Conservation (phyloP, 2,113 vertebrate genomes). For the Carassius gibelio region DNA sequence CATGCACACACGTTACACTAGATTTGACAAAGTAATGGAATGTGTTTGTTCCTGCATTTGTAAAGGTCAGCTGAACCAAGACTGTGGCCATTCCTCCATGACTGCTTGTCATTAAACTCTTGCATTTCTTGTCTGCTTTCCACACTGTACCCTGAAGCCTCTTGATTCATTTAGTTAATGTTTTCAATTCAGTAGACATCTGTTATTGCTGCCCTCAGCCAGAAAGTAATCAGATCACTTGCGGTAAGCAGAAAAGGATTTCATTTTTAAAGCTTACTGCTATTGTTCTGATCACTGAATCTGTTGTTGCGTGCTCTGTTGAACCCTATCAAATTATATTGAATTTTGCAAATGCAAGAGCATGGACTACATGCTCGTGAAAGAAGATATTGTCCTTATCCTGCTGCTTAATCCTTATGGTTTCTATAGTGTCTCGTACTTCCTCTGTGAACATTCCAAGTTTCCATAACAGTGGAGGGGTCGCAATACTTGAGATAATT, state of each 20-base stretch:
- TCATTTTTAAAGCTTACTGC: constrained; percentile 15
- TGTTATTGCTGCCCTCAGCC: constrained; percentile 5
- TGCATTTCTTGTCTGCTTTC: background rate
- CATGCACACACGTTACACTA: background rate
- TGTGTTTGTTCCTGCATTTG: constrained; percentile 34
- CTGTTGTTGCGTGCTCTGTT: constrained; percentile 6
- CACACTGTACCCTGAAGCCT: constrained; percentile 22
- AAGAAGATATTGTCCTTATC: constrained; percentile 11
- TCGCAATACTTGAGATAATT: background rate
- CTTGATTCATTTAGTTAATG: constrained; percentile 14
- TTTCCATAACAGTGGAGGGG: background rate
- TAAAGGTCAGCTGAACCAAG: constrained; percentile 34
- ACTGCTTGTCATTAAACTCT: constrained; percentile 1
- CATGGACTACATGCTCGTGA: constrained; percentile 14
- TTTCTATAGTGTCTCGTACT: background rate
- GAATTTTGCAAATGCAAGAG: constrained; percentile 9
- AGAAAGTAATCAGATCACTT: constrained; percentile 35
- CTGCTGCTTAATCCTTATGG: background rate
- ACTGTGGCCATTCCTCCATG: background rate
- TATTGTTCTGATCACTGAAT: constrained; percentile 26
- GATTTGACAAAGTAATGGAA: constrained; percentile 32
- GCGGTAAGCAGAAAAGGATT: constrained; percentile 33
- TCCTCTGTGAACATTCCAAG: background rate
- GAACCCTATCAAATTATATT: constrained; percentile 24
- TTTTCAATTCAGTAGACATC: constrained; percentile 7